Evolutionary conservation across 2,113 vertebrate genomes (phyloP).

Genomic region (Zapus hudsonius): DNA sequence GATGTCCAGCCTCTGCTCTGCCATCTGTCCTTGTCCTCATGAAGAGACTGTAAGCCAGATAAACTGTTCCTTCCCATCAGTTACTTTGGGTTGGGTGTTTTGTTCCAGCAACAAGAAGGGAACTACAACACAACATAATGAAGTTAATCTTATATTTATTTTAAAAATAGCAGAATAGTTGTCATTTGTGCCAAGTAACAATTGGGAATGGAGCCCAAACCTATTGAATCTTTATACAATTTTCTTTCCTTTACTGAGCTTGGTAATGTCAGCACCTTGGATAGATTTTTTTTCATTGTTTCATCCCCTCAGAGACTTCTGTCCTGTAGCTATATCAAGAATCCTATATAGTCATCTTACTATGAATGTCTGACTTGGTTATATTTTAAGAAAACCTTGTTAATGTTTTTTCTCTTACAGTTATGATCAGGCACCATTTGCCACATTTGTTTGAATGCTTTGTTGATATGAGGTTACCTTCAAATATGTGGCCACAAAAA

Average conservation of each 20-base stretch:
- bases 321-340: background rate
- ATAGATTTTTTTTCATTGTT: background rate
- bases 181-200: background rate
- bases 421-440: background rate
- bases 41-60: too few relatives aligned
- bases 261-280: background rate
- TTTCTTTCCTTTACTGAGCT: background rate
- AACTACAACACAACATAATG: background rate
- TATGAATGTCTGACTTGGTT: background rate
- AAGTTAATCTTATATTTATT: constrained; percentile 8
- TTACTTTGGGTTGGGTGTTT: too few relatives aligned
- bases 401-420: too few relatives aligned
- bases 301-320: constrained; percentile 11
- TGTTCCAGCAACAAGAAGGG: too few relatives aligned
- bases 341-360: background rate
- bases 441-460: background rate
- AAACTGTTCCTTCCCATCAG: too few relatives aligned
- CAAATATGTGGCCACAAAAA: background rate
- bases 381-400: background rate
- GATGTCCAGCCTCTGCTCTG: too few relatives aligned
- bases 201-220: background rate
- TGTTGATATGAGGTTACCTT: background rate
- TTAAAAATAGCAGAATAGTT: background rate
- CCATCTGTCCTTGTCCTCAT: too few relatives aligned
- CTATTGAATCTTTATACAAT: background rate